Percentiles rank a stretch among this genome's conserved stretches.
These are phyloP conservation scores for Amia ocellicauda DNA, from an alignment of 2,113 vertebrate genomes.

Conservation along the genomic window DNA sequence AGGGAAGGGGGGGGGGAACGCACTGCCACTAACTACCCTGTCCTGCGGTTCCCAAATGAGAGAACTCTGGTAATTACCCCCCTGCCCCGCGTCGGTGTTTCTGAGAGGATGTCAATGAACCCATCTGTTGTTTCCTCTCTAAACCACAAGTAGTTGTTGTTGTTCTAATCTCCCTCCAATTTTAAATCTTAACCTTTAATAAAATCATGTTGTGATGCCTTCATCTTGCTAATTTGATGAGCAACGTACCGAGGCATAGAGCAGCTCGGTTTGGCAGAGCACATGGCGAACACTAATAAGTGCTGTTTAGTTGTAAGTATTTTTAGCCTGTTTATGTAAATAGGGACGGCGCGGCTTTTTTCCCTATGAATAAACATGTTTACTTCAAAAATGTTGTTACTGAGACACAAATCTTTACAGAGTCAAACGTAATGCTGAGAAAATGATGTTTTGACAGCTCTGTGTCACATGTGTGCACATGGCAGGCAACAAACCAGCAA, in stretches of 20 bases:
- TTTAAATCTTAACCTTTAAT: too few species aligned
- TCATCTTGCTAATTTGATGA: too few species aligned
- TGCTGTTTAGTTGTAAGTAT: not conserved
- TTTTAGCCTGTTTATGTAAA: conserved; percentile 8
- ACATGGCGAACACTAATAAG: not conserved
- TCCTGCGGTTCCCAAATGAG: too few species aligned
- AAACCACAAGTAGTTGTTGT: too few species aligned
- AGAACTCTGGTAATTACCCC: too few species aligned
- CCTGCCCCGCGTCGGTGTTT: too few species aligned
- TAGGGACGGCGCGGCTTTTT: not conserved
- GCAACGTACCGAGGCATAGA: not conserved
- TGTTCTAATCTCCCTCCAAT: too few species aligned
- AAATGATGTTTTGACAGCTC: conserved; percentile 2
- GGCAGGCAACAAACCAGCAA: not conserved
- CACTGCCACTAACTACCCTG: too few species aligned
- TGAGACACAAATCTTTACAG: not conserved
- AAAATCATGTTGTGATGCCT: too few species aligned
- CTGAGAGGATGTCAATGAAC: too few species aligned
- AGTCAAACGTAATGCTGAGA: conserved; percentile 5
- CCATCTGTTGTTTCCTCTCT: too few species aligned
- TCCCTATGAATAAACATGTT: conserved; percentile 15
- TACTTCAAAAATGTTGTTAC: conserved; percentile 2
- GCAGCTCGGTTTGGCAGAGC: not conserved
- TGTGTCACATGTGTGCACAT: not conserved
- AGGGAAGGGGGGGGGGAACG: too few species aligned